These are phyloP conservation scores for Eurystomus glaucurus DNA, from an alignment of 2,797 vertebrate genomes.

Conservation along the genomic window DNA sequence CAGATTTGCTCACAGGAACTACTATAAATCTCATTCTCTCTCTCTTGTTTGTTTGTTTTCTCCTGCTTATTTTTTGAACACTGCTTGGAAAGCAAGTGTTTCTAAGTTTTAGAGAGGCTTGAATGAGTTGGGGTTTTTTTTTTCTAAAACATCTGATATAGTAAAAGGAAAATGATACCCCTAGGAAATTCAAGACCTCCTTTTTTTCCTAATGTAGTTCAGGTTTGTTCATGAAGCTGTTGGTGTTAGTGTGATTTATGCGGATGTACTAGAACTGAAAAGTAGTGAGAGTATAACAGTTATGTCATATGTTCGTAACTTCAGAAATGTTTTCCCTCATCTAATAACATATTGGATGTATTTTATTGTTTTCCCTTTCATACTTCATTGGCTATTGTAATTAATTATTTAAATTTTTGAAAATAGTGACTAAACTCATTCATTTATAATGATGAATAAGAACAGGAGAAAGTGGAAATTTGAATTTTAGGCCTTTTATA, in stretches of 20 bases:
- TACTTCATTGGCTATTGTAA: not conserved
- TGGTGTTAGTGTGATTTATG: not conserved
- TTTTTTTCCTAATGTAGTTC: slow-evolving; percentile 4
- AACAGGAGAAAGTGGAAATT: not conserved
- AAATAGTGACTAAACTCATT: not conserved
- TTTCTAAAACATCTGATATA: not conserved
- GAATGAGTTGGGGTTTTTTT: not conserved
- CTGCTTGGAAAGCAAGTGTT: not conserved
- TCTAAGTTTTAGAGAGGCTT: not conserved
- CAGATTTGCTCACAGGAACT: not conserved
- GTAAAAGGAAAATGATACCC: not conserved
- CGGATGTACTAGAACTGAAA: not conserved
- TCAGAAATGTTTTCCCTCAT: not conserved
- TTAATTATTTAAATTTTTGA: not conserved
- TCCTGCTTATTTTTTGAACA: not conserved
- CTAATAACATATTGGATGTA: not conserved
- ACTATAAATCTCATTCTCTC: not conserved
- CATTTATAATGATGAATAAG: not conserved
- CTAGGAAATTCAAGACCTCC: not conserved
- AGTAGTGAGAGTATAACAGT: not conserved
- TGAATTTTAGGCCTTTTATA: not conserved
- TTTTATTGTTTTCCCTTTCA: not conserved
- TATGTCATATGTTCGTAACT: not conserved
- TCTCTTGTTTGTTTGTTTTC: not conserved
- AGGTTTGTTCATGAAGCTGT: not conserved